Conservation (phyloP, 2,888 invertebrate genomes). For the Carcina quercana region DNA sequence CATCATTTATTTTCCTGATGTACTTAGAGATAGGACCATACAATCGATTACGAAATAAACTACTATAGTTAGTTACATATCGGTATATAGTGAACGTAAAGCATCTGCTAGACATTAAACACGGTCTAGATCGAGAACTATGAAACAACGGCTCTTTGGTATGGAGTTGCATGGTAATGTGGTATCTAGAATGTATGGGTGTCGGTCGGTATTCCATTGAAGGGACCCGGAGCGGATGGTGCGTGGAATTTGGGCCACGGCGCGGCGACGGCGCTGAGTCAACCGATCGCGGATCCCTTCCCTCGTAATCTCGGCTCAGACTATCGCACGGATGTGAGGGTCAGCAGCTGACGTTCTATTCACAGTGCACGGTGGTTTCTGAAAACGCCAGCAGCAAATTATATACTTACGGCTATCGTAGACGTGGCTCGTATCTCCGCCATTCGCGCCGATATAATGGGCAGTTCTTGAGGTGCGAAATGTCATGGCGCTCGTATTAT, state of each 20-base stretch:
- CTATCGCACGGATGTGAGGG: conserved; percentile 33
- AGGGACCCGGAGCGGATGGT: conserved; percentile 42
- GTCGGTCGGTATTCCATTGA: conserved; percentile 38
- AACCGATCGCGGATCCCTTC: conserved; percentile 58
- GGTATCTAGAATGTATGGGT: conserved; percentile 19
- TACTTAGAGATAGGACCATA: no score
- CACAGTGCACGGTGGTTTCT: neutral
- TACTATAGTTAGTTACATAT: no score
- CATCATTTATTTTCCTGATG: no score
- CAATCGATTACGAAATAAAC: no score
- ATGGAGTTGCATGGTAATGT: conserved; percentile 24
- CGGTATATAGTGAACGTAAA: no score
- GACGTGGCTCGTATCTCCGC: no score
- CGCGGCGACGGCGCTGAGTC: conserved; percentile 61
- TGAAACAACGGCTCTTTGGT: conserved; percentile 51
- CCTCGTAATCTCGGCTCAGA: conserved; percentile 38
- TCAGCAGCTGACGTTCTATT: conserved; percentile 6
- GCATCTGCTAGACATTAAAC: conserved; percentile 53
- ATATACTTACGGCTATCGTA: no score
- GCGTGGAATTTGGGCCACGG: conserved; percentile 67
- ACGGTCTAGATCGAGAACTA: conserved; percentile 35
- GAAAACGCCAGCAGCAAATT: no score
- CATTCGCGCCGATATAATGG: no score
- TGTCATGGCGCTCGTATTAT: no score
- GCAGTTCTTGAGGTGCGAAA: no score